These are phyloP conservation scores for Papilio elwesi DNA, from an alignment of 2,888 invertebrate genomes.

Conservation along the genomic window DNA sequence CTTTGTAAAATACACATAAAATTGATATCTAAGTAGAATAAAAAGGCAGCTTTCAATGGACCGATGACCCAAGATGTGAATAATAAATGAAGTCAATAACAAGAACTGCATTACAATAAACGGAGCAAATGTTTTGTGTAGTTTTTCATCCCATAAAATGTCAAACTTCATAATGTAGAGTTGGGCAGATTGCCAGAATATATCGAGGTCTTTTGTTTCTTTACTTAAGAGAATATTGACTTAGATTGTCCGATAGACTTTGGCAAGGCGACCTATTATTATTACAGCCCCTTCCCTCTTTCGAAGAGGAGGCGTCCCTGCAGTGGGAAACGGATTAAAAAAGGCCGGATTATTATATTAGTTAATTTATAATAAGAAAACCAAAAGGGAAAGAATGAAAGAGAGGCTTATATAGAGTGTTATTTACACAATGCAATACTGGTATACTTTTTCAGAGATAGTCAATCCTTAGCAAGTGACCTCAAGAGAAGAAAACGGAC, in stretches of 20 bases:
- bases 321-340: too few species aligned
- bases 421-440: too few species aligned
- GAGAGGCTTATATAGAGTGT: too few species aligned
- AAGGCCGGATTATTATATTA: too few species aligned
- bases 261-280: background rate
- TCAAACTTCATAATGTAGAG: slow-evolving; percentile 4
- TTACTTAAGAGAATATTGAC: slow-evolving; percentile 31
- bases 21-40: background rate
- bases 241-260: slow-evolving; percentile 18
- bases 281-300: background rate
- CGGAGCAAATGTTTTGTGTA: slow-evolving; percentile 5
- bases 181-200: slow-evolving; percentile 32
- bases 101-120: slow-evolving; percentile 16
- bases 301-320: too few species aligned
- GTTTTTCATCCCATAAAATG: slow-evolving; percentile 23
- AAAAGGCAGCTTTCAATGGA: slow-evolving; percentile 9
- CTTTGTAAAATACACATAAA: background rate
- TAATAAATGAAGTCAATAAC: slow-evolving; percentile 17
- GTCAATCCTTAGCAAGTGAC: too few species aligned
- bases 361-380: too few species aligned
- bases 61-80: slow-evolving; percentile 29
- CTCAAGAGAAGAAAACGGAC: too few species aligned
- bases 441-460: too few species aligned
- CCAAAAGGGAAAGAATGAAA: too few species aligned
- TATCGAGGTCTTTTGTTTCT: slow-evolving; percentile 13